Evolutionary conservation across 2,113 vertebrate species (phyloP).

Genomic region (Mohoua ochrocephala): DNA sequence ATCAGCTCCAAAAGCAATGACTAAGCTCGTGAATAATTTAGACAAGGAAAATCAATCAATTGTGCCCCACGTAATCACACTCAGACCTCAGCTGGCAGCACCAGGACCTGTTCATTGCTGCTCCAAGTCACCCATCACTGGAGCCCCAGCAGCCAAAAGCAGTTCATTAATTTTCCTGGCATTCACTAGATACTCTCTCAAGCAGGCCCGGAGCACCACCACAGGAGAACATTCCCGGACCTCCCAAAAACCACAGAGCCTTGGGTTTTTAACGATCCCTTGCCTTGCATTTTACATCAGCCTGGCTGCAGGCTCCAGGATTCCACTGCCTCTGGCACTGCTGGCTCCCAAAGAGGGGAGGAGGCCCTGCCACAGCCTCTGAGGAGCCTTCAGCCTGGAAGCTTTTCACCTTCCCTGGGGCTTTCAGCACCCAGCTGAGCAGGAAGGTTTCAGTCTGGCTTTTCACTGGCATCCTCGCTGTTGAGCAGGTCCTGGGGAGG

Average conservation of each 20-base stretch:
- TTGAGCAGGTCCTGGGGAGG: not conserved
- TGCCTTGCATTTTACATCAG: fast-evolving
- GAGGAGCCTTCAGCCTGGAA: not conserved
- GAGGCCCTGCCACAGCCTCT: not conserved
- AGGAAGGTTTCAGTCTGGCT: not conserved
- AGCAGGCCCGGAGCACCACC: not conserved
- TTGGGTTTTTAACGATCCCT: not conserved
- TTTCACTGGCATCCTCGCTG: fast-evolving
- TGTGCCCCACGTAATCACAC: not conserved
- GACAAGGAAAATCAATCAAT: not conserved
- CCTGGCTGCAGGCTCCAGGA: not conserved
- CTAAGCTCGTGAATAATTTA: not conserved
- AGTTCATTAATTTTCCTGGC: not conserved
- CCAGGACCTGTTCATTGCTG: not conserved
- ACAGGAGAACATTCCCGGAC: fast-evolving
- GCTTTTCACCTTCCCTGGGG: fast-evolving
- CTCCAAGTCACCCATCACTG: not conserved
- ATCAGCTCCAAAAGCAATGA: not conserved
- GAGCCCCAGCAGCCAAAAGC: not conserved
- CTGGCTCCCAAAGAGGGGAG: fast-evolving
- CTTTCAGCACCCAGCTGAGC: not conserved
- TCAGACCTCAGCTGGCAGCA: not conserved
- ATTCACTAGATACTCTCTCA: not conserved
- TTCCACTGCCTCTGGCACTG: fast-evolving
- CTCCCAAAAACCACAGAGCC: not conserved